phyloP scores from a whole-genome alignment of 2,888 invertebrate species.

The Xestobium rufovillosum region DNA sequence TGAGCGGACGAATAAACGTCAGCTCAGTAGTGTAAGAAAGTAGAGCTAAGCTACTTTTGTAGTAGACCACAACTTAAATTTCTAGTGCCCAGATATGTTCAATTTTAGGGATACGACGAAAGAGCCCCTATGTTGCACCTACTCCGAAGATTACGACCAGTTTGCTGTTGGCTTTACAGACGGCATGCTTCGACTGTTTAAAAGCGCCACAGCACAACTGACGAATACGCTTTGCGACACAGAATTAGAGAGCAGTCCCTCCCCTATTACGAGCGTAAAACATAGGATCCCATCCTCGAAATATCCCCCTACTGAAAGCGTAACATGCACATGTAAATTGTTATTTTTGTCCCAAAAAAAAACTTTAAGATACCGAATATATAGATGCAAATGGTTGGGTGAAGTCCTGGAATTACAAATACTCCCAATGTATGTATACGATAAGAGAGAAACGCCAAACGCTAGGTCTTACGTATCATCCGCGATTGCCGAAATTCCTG shows the following conservation, averaged over 20 bases:
- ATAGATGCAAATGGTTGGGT: slow-evolving; percentile 60
- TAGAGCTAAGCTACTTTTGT: too few species aligned
- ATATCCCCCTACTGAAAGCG: slow-evolving; percentile 51
- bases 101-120: slow-evolving; percentile 46
- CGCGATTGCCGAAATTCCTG: slow-evolving; percentile 48
- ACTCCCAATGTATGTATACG: slow-evolving; percentile 55
- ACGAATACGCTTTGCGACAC: slow-evolving; percentile 48
- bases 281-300: slow-evolving; percentile 53
- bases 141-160: slow-evolving; percentile 53
- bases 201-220: slow-evolving; percentile 45
- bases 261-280: slow-evolving; percentile 54
- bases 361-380: slow-evolving; percentile 15
- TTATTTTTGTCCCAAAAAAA: not conserved
- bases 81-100: too few species aligned
- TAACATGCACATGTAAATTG: slow-evolving; percentile 53
- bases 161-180: slow-evolving; percentile 56
- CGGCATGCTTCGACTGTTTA: slow-evolving; percentile 51
- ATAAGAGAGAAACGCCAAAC: slow-evolving; percentile 60
- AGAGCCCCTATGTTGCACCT: slow-evolving; percentile 52
- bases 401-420: slow-evolving; percentile 62
- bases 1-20: not conserved
- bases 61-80: too few species aligned
- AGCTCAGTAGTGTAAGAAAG: not conserved
- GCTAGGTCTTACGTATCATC: slow-evolving; percentile 56
- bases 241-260: slow-evolving; percentile 47